Conservation (phyloP, 1,140 invertebrate genomes). For the Ditylenchus dipsaci region DNA sequence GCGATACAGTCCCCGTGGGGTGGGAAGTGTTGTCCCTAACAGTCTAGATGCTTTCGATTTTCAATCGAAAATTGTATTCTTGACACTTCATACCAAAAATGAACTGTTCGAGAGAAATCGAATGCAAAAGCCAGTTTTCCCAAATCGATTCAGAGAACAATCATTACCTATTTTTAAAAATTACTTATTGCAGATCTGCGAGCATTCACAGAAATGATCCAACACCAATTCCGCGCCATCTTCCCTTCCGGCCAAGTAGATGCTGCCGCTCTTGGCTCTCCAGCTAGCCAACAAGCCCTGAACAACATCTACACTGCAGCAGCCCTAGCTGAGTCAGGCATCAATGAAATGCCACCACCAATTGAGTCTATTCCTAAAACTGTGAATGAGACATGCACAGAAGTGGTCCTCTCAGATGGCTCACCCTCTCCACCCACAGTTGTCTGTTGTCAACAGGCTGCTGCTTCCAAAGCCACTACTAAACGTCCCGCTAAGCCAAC, state of each 20-base stretch:
- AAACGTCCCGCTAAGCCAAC: no score
- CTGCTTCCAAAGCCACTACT: not conserved
- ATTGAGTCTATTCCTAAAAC: not conserved
- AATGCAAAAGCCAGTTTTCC: no score
- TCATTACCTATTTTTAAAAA: not conserved
- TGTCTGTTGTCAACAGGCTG: conserved; percentile 3
- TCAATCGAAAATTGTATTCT: no score
- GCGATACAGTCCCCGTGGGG: no score
- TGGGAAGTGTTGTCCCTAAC: no score
- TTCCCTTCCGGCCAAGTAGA: conserved; percentile 16
- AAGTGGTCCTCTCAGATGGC: not conserved
- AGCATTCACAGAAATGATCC: conserved; percentile 16
- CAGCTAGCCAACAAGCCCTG: conserved; percentile 3
- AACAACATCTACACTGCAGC: conserved; percentile 11
- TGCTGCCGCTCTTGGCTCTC: conserved; percentile 2
- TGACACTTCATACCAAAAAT: no score
- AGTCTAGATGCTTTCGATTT: no score
- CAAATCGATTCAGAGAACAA: no score
- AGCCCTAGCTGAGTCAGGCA: not conserved
- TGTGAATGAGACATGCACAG: not conserved
- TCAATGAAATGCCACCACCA: not conserved
- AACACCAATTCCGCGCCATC: conserved; percentile 9
- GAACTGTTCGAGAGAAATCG: no score
- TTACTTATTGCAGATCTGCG: not conserved
- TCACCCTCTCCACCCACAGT: conserved; percentile 5